A percentile compares a stretch with the other conserved stretches of the same genome.
phyloP scores from a whole-genome alignment of 1,140 invertebrate species.

The Zaprionus taronus region DNA sequence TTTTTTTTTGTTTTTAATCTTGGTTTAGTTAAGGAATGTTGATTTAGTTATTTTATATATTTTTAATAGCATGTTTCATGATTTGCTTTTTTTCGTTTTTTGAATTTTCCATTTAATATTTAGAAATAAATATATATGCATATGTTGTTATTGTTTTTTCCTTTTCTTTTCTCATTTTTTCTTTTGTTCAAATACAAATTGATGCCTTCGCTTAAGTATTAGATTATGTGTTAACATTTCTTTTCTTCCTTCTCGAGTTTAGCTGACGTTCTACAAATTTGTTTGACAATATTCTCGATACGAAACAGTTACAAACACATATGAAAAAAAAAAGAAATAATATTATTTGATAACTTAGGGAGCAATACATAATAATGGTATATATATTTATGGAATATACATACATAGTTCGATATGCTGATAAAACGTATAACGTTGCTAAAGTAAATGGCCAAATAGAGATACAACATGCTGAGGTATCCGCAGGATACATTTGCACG shows the following conservation, averaged over 20 bases:
- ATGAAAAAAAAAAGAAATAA: constrained; percentile 24
- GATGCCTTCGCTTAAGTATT: constrained; percentile 34
- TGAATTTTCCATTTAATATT: constrained; percentile 13
- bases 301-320: constrained; percentile 20
- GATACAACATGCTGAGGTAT: background rate
- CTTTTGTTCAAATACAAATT: constrained; percentile 30
- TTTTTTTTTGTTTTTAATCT: constrained; percentile 23
- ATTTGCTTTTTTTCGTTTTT: constrained; percentile 14
- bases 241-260: constrained; percentile 19
- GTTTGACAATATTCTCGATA: constrained; percentile 20
- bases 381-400: constrained; percentile 67
- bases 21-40: constrained; percentile 31
- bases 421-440: constrained; percentile 46
- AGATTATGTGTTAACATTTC: constrained; percentile 39
- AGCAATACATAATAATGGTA: constrained; percentile 42
- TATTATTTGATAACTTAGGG: constrained; percentile 14
- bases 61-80: constrained; percentile 28
- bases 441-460: constrained; percentile 65
- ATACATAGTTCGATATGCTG: constrained; percentile 38
- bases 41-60: constrained; percentile 11
- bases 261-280: constrained; percentile 28
- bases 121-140: constrained; percentile 31
- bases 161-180: background rate
- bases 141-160: constrained; percentile 5
- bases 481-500: constrained; percentile 3